phyloP scores from a whole-genome alignment of 2,888 invertebrate species.

The Masnerella sp. region DNA sequence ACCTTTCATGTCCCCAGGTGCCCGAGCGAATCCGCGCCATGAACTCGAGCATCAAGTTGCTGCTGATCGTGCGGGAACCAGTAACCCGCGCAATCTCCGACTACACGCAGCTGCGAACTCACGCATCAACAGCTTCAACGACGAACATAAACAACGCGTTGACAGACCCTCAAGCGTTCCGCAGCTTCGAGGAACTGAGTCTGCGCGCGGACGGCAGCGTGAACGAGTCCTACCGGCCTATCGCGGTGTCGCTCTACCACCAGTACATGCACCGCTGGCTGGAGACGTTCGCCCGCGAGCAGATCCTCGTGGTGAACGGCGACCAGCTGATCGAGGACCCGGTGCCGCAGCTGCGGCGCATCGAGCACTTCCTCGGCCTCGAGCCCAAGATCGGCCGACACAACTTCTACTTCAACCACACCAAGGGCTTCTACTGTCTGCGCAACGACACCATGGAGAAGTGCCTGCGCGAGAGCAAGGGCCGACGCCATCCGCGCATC shows the following conservation, averaged over 20 bases:
- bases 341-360: constrained; percentile 89
- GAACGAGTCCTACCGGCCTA: constrained; percentile 89
- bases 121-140: constrained; percentile 86
- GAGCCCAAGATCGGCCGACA: constrained; percentile 85
- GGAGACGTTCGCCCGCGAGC: constrained; percentile 92
- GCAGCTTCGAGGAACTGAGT: constrained; percentile 89
- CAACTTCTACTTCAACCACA: constrained; percentile 97
- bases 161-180: too few relatives aligned
- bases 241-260: constrained; percentile 94
- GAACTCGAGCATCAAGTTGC: constrained; percentile 94
- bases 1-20: too few relatives aligned
- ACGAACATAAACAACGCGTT: constrained; percentile 74
- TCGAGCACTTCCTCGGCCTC: constrained; percentile 91
- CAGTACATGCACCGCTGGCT: constrained; percentile 95
- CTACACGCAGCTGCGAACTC: constrained; percentile 94
- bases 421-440: constrained; percentile 97
- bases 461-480: constrained; percentile 90
- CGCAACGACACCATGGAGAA: constrained; percentile 90
- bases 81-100: constrained; percentile 97
- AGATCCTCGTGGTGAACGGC: constrained; percentile 96
- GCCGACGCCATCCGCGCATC: constrained; percentile 90
- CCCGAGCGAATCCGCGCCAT: constrained; percentile 95
- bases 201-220: constrained; percentile 89
- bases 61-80: constrained; percentile 96
- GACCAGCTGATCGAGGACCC: constrained; percentile 95